Evolutionary conservation across 2,797 vertebrate genomes (phyloP), one percentile per base, ranked within the genome.

Genomic region (Hippoglossus hippoglossus): DNA sequence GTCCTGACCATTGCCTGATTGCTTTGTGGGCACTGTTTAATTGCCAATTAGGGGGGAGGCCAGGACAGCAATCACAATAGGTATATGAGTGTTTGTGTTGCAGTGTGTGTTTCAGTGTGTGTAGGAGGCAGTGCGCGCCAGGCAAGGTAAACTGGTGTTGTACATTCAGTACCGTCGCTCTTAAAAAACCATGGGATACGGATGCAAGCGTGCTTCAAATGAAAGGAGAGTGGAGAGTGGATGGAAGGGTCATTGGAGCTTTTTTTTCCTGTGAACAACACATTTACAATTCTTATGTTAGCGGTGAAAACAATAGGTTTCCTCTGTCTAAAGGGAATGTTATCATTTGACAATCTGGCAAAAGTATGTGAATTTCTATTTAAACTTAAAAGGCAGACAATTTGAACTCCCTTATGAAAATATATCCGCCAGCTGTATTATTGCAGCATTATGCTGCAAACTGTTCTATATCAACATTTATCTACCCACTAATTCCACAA

Each of bases 21-120:
- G 93, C 92, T 92, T 93, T 92, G 91, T 89, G 85, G 90, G 79
- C 74, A 79, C 77, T 90, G 82, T 92, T 92, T 95, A 94, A 95
- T 94, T 94, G 92, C 74, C 92, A 94, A 94, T 95, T 94, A 94
- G 84, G 53, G 53, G 70, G 65, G 58, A 83, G 68, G 86, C 76
- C 75, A 80, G 77, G 87, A 83, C 86, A 88, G 82, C 84, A 92
- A 91, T 93, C 91, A 93, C 82, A 91, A 88, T 77, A 79, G 65
- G 71, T 82, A 47, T 68, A 68, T 67, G 64, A 70, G 64, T 75
- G 21, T 81, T 70, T 72, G 71, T 82, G 52, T 70, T 46, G 18
- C 5, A 18, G 51, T 61, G 60, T 58, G 64, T 25, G 39, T 62
- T 58, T 28, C 26, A 44, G 41, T 41, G 44, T 46, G 44, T 46